phyloP scores from a whole-genome alignment of 2,113 vertebrate species.

The Antigone vipio region DNA sequence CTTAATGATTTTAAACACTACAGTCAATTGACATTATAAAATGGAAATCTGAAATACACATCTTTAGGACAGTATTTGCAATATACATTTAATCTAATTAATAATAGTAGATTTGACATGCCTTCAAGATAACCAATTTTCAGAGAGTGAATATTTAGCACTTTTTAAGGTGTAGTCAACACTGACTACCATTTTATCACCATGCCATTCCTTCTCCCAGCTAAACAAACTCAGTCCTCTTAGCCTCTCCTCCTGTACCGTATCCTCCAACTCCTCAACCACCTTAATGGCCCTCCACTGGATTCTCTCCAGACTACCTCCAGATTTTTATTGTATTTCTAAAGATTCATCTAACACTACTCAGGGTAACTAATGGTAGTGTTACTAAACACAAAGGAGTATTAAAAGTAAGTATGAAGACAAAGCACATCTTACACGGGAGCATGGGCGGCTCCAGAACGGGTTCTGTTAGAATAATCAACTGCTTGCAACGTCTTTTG shows the following conservation, averaged over 20 bases:
- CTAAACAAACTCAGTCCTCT: not conserved
- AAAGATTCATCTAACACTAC: not conserved
- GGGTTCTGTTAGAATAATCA: not conserved
- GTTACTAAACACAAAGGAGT: not conserved
- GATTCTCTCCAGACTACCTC: not conserved
- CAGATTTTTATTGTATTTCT: not conserved
- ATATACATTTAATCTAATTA: not conserved
- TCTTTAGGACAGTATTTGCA: not conserved
- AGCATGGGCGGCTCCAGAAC: not conserved
- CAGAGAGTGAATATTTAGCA: not conserved
- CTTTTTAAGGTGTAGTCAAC: not conserved
- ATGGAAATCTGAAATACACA: not conserved
- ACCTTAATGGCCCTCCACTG: not conserved
- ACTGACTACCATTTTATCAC: not conserved
- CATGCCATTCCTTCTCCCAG: not conserved
- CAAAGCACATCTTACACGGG: constrained; percentile 43
- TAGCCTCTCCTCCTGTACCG: not conserved
- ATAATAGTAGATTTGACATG: not conserved
- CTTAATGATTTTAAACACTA: not conserved
- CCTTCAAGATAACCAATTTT: not conserved
- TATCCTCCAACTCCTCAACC: not conserved
- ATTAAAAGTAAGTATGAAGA: not conserved
- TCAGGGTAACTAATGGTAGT: not conserved
- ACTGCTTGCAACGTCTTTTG: rapidly evolving
- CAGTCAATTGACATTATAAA: not conserved